phyloP scores from a whole-genome alignment of 2,797 vertebrate genomes.

The Huso huso region DNA sequence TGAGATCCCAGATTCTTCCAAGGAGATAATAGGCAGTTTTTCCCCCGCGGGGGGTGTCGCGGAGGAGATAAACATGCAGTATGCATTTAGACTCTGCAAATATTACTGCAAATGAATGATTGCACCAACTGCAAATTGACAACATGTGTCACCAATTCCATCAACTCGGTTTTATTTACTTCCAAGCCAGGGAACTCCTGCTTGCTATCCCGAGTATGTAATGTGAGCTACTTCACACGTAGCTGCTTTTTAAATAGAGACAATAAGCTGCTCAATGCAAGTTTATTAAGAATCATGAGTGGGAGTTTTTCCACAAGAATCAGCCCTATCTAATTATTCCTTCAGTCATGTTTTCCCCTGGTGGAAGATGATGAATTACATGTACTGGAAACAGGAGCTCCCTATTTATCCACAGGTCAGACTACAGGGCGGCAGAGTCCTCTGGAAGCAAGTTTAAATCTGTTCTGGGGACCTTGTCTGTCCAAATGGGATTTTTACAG shows the following conservation, averaged over 20 bases:
- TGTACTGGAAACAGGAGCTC: conserved; percentile 17
- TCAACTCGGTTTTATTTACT: conserved; percentile 30
- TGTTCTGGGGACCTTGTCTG: no score
- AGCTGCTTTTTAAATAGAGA: conserved; percentile 14
- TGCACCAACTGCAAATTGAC: conserved; percentile 39
- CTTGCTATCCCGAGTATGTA: conserved; percentile 39
- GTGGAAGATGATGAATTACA: conserved; percentile 29
- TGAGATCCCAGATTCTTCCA: conserved; percentile 68
- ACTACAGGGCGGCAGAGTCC: no score
- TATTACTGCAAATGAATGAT: conserved; percentile 43
- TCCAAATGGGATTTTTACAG: no score
- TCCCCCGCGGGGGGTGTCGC: conserved; percentile 62
- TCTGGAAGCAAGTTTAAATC: no score
- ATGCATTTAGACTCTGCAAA: conserved; percentile 17
- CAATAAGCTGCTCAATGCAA: conserved; percentile 2
- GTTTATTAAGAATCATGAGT: conserved; percentile 14
- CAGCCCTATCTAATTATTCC: conserved; percentile 21
- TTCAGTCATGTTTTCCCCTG: conserved; percentile 19
- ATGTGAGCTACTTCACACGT: neutral
- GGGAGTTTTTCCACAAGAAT: conserved; percentile 7
- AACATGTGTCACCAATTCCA: conserved; percentile 39
- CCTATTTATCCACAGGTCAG: conserved; percentile 24
- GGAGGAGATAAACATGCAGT: conserved; percentile 59
- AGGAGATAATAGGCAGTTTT: conserved; percentile 72
- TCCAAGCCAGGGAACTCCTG: conserved; percentile 32